Conservation (phyloP, 92 coral and sea anemone genomes). For the Montipora capitata region DNA sequence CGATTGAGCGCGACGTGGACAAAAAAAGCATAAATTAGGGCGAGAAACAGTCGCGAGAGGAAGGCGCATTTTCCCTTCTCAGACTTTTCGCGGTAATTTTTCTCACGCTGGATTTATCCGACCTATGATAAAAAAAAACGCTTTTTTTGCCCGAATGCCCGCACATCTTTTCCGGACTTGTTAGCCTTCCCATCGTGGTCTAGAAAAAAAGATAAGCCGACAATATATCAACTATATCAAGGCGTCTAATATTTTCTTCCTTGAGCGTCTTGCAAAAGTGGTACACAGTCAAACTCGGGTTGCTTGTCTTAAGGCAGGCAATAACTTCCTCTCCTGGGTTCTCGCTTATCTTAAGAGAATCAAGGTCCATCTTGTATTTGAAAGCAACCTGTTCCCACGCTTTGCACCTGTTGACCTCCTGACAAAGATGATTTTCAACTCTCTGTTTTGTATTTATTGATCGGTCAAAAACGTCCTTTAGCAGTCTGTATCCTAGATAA, state of each 20-base stretch:
- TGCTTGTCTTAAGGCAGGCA: not conserved
- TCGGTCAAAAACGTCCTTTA: not conserved
- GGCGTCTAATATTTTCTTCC: constrained; percentile 12
- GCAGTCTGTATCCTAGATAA: not conserved
- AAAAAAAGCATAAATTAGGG: too few species aligned
- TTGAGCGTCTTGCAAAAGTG: constrained; percentile 35
- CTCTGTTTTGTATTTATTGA: not conserved
- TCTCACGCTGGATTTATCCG: too few species aligned
- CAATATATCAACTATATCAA: constrained; percentile 16
- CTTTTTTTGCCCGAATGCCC: too few species aligned
- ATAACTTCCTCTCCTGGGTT: not conserved
- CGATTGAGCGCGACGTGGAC: too few species aligned
- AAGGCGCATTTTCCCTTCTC: too few species aligned
- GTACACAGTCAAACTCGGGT: constrained; percentile 26
- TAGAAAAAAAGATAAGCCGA: not conserved
- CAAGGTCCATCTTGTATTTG: not conserved
- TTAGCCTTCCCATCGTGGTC: too few species aligned
- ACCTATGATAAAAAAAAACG: too few species aligned
- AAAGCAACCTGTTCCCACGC: constrained; percentile 5
- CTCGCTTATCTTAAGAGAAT: not conserved
- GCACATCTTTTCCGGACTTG: too few species aligned
- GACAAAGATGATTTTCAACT: not conserved
- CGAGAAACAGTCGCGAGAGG: too few species aligned
- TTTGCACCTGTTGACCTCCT: not conserved
- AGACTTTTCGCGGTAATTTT: too few species aligned